Conservation (phyloP, 1,140 invertebrate genomes). For the Drosophila grimshawi region DNA sequence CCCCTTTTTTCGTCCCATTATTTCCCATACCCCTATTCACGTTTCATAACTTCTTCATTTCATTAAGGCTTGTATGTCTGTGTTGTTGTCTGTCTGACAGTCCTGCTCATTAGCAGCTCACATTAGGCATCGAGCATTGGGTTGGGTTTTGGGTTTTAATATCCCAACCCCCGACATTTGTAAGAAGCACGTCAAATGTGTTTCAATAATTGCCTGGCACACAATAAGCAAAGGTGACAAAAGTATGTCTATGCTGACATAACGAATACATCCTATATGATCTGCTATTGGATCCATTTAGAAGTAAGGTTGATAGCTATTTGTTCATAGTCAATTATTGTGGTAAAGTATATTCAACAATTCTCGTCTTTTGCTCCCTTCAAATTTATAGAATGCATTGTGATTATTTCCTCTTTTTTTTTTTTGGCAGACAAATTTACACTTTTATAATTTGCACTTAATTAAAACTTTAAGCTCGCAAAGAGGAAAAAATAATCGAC, state of each 20-base stretch:
- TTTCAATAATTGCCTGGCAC: conserved; percentile 61
- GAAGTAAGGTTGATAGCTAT: not conserved
- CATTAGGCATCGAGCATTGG: not conserved
- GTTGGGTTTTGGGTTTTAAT: conserved; percentile 39
- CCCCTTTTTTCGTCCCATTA: not conserved
- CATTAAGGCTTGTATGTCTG: conserved; percentile 9
- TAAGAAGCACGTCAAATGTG: conserved; percentile 61
- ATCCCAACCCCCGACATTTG: conserved; percentile 54
- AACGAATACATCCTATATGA: not conserved
- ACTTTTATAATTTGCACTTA: conserved; percentile 77
- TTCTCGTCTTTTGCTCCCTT: not conserved
- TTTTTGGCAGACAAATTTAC: conserved; percentile 41
- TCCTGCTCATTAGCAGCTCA: conserved; percentile 55
- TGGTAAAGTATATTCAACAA: not conserved
- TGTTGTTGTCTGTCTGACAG: not conserved
- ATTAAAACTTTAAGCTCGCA: conserved; percentile 65
- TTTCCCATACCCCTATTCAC: not conserved
- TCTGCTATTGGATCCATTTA: no score
- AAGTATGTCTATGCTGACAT: conserved; percentile 9
- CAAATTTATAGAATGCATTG: not conserved
- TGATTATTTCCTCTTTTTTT: not conserved
- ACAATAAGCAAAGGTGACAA: conserved; percentile 45
- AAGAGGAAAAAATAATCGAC: conserved; percentile 26
- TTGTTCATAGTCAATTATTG: not conserved
- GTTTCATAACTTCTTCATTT: conserved; percentile 36